These are phyloP conservation scores for Ptychadena robeensis DNA, from an alignment of 2,797 vertebrate genomes.

Conservation along the genomic window DNA sequence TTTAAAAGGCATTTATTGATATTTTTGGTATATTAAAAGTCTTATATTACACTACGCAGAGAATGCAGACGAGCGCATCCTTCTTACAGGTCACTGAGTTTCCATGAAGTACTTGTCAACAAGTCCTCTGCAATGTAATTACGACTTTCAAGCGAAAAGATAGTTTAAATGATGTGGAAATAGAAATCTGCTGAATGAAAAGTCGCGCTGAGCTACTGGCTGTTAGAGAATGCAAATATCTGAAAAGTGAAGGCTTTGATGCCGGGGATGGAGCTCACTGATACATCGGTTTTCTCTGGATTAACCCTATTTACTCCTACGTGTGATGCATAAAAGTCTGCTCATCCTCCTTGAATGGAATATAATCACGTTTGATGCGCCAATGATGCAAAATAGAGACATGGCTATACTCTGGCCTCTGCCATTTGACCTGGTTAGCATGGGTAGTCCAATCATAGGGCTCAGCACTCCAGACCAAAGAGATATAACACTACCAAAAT, in stretches of 20 bases:
- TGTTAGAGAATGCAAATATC: neutral
- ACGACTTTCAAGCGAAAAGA: conserved; percentile 21
- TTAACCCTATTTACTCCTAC: neutral
- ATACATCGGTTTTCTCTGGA: neutral
- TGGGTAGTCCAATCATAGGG: too few relatives aligned
- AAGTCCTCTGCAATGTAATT: conserved; percentile 5
- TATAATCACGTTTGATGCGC: too few relatives aligned
- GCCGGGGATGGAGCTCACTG: neutral
- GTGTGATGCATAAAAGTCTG: neutral
- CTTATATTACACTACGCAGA: neutral
- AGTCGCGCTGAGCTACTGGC: conserved; percentile 4
- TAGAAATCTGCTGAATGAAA: conserved; percentile 15
- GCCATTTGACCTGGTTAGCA: too few relatives aligned
- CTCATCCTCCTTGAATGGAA: too few relatives aligned
- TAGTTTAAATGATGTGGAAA: conserved; percentile 35
- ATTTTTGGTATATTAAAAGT: neutral
- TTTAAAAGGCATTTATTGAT: neutral
- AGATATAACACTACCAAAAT: too few relatives aligned
- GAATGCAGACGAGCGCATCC: neutral
- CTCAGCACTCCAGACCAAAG: too few relatives aligned
- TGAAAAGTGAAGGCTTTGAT: neutral
- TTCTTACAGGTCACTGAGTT: neutral
- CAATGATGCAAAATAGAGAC: too few relatives aligned
- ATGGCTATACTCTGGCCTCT: too few relatives aligned
- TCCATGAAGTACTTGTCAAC: conserved; percentile 9